phyloP scores from a whole-genome alignment of 2,888 invertebrate genomes.

The Atherix ibis region DNA sequence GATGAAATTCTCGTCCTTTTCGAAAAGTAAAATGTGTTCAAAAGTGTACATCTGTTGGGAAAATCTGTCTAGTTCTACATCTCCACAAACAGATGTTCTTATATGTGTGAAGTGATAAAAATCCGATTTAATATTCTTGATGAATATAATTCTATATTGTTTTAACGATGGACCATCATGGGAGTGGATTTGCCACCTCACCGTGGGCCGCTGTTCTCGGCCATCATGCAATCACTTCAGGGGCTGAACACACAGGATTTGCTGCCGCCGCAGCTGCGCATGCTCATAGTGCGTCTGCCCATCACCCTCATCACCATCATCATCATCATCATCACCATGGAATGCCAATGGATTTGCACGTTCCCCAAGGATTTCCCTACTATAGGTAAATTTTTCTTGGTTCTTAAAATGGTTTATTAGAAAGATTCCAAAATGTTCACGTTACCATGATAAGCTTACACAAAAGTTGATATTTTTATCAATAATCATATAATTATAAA shows the following conservation, averaged over 20 bases:
- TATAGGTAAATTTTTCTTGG: constrained; percentile 69
- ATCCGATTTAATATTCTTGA: no score
- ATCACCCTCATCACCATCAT: constrained; percentile 28
- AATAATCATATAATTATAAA: no score
- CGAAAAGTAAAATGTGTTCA: no score
- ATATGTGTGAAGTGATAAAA: no score
- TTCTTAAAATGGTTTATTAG: not conserved
- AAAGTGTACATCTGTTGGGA: no score
- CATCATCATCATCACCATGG: constrained; percentile 40
- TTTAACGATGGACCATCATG: constrained; percentile 55
- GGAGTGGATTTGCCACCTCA: constrained; percentile 55
- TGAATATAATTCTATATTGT: constrained; percentile 1
- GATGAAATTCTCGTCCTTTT: no score
- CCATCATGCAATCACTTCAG: constrained; percentile 34
- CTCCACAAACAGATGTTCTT: no score
- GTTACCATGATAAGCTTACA: not conserved
- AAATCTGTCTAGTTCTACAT: no score
- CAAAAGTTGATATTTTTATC: not conserved
- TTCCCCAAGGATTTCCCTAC: constrained; percentile 81
- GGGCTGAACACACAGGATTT: constrained; percentile 19
- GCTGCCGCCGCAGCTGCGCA: constrained; percentile 33
- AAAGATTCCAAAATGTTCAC: no score
- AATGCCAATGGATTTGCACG: constrained; percentile 84
- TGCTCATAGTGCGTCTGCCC: constrained; percentile 35
- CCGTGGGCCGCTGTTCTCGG: constrained; percentile 66